A percentile compares a stretch with the other conserved stretches of the same genome.
These are phyloP conservation scores for Tiliacea citrago DNA, from an alignment of 2,888 invertebrate genomes.

Conservation along the genomic window DNA sequence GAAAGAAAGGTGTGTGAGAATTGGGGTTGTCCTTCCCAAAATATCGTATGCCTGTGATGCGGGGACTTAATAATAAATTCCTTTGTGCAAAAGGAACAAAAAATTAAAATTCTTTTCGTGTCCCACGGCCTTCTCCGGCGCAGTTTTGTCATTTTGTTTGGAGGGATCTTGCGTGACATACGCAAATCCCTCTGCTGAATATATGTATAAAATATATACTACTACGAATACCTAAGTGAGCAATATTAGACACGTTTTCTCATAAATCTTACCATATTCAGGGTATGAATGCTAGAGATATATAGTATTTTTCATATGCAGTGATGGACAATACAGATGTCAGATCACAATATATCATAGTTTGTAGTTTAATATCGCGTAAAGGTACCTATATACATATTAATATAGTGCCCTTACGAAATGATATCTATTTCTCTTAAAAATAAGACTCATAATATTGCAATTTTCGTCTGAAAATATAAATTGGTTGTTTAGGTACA, in stretches of 20 bases:
- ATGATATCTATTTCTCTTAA: background rate
- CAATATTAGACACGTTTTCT: constrained; percentile 67
- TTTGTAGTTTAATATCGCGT: constrained; percentile 24
- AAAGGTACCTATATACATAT: background rate
- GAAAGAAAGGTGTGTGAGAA: constrained; percentile 76
- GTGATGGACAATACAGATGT: constrained; percentile 46
- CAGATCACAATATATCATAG: constrained; percentile 19
- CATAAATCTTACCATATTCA: constrained; percentile 65
- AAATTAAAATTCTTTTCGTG: constrained; percentile 88
- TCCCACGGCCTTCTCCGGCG: constrained; percentile 77
- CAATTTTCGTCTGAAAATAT: background rate
- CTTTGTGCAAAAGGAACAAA: constrained; percentile 85
- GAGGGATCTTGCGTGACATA: constrained; percentile 82
- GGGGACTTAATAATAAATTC: constrained; percentile 86
- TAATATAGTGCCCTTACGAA: background rate
- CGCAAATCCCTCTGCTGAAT: constrained; percentile 76
- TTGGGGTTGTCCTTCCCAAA: constrained; percentile 78
- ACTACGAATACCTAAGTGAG: constrained; percentile 62
- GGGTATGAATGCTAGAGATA: constrained; percentile 55
- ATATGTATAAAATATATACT: constrained; percentile 66
- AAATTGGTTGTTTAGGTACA: background rate
- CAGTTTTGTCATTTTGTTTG: constrained; percentile 86
- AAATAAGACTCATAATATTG: background rate
- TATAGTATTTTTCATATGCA: constrained; percentile 52
- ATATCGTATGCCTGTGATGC: constrained; percentile 83